Conservation (phyloP, 2,797 vertebrate species). For the Acanthis flammea region DNA sequence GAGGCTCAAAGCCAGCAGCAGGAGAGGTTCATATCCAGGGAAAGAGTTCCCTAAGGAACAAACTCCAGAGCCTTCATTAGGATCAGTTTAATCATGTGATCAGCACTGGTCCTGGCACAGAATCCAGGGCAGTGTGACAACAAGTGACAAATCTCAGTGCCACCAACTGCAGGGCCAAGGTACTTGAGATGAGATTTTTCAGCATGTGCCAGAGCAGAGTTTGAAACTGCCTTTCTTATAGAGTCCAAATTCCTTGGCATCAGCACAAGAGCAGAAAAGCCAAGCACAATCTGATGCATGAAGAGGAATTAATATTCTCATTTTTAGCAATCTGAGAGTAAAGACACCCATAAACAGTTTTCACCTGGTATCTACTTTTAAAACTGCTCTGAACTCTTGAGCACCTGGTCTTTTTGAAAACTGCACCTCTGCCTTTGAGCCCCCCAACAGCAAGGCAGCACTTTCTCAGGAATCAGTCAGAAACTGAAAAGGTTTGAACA, state of each 20-base stretch:
- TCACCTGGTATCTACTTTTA: not conserved
- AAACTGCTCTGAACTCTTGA: not conserved
- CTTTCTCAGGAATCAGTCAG: not conserved
- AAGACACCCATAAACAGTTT: not conserved
- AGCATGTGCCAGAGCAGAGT: not conserved
- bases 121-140: not conserved
- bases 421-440: not conserved
- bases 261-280: not conserved
- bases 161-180: not conserved
- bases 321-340: not conserved
- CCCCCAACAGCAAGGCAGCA: not conserved
- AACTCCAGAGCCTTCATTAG: not conserved
- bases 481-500: not conserved
- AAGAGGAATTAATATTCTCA: not conserved
- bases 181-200: not conserved
- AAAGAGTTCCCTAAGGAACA: not conserved
- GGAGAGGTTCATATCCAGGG: not conserved
- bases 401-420: not conserved
- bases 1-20: not conserved
- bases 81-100: not conserved
- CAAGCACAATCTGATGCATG: accelerated
- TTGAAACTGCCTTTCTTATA: not conserved
- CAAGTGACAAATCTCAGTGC: not conserved
- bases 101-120: not conserved
- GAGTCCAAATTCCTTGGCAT: not conserved